Conservation (phyloP, 2,113 vertebrate genomes). For the Seriola quinqueradiata region DNA sequence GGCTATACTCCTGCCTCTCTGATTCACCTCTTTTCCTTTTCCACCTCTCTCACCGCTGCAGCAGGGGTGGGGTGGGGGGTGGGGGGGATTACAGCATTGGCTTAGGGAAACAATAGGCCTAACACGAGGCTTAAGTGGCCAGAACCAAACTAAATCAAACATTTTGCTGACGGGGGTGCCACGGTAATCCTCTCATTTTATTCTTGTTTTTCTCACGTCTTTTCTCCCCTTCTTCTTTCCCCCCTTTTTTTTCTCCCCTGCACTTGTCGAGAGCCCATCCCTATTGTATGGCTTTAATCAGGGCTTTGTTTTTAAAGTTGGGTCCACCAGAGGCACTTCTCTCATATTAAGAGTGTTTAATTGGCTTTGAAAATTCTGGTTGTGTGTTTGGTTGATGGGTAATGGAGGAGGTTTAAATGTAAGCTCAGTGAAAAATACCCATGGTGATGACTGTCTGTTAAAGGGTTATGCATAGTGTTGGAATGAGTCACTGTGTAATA, state of each 20-base stretch:
- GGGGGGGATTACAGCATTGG: constrained; percentile 53
- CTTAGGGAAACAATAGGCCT: constrained; percentile 69
- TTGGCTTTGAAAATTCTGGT: constrained; percentile 54
- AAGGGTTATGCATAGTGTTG: constrained; percentile 1
- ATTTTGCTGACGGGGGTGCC: constrained; percentile 49
- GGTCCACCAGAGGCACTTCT: constrained; percentile 34
- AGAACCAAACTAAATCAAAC: constrained; percentile 73
- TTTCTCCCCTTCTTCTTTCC: background rate
- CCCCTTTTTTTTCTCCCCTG: background rate
- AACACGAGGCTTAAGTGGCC: constrained; percentile 68
- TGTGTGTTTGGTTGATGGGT: constrained; percentile 43
- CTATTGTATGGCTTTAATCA: constrained; percentile 44
- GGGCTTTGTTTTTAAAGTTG: constrained; percentile 46
- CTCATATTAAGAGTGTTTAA: constrained; percentile 48
- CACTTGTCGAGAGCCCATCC: constrained; percentile 18
- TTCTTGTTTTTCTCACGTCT: constrained; percentile 33
- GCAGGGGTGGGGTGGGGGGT: background rate
- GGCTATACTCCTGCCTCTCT: constrained; percentile 1
- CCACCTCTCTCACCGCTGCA: constrained; percentile 35
- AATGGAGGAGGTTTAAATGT: constrained; percentile 47
- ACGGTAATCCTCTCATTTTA: constrained; percentile 55
- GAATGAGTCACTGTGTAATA: constrained; percentile 15
- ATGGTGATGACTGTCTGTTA: constrained; percentile 6
- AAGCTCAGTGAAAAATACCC: constrained; percentile 24
- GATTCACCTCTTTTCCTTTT: constrained; percentile 25